Evolutionary conservation across 1,140 invertebrate species (phyloP).

Genomic region (Diuraphis noxia): DNA sequence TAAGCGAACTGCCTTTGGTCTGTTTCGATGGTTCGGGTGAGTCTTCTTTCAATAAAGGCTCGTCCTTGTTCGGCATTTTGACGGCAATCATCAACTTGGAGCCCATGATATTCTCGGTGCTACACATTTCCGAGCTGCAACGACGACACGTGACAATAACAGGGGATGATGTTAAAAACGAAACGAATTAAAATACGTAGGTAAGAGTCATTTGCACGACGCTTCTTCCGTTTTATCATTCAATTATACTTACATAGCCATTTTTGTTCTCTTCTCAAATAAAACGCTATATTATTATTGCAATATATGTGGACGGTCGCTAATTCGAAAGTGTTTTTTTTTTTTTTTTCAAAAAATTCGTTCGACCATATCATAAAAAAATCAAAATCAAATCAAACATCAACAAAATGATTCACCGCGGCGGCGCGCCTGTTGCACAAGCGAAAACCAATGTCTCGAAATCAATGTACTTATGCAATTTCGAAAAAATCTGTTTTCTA

Average conservation of each 20-base stretch:
- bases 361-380: background rate
- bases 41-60: slow-evolving; percentile 32
- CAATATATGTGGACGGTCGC: background rate
- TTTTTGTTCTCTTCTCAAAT: background rate
- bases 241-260: slow-evolving; percentile 17
- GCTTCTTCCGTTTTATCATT: background rate
- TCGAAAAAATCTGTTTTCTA: slow-evolving; percentile 14
- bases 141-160: background rate
- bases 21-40: background rate
- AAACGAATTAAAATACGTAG: background rate
- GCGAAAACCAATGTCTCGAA: background rate
- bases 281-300: background rate
- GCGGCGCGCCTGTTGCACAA: background rate
- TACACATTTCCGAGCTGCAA: slow-evolving; percentile 42
- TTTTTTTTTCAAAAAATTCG: background rate
- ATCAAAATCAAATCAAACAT: background rate
- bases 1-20: slow-evolving; percentile 51
- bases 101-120: slow-evolving; percentile 17
- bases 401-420: background rate
- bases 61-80: background rate
- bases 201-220: background rate
- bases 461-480: background rate
- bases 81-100: slow-evolving; percentile 10
- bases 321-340: background rate
- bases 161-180: background rate